Evolutionary conservation across 1,140 invertebrate species (phyloP), one percentile per base, ranked within the genome.

Genomic region (Drosophila ananassae): DNA sequence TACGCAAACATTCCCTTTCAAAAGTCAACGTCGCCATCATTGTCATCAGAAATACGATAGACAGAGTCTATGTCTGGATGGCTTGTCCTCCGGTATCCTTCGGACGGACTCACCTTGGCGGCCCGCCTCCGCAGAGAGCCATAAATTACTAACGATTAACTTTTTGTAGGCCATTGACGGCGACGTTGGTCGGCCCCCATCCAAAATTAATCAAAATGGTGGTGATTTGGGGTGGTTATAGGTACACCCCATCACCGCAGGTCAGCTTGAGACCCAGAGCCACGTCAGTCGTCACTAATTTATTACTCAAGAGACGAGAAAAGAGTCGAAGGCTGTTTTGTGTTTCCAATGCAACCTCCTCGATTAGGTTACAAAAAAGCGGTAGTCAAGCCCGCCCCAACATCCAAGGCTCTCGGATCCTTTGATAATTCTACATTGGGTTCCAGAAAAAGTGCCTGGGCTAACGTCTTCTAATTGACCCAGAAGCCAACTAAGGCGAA

Each of bases 81-180:
- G 41, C 13, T 44, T 7, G 7, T 44, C 41, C 41, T 17, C 3
- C 6, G 13, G 53, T 53, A 13, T 13, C 39, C 13, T 34, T 24
- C 3, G 3, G 44, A 22, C 6, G 22, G 30, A 51, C 44, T 44
- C n/a, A 47, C 34, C 58, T 75, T 59, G 24, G 25, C 46, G 1
- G 51, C 39, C 39, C 62, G 62, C 57, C 56, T 66, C 56, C 55
- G 25, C n/a, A 50, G 48, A 74, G 58, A 41, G 62, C 64, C 84
- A 87, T 87, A 87, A 87, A 87, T 87, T 89, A 87, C 78, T 69
- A 75, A 66, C 71, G 82, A 81, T 76, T 87, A 87, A 87, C 82
- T 79, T 87, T 76, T 75, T 72, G 69, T 75, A 30, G 63, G 25
- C 62, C 66, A 69, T 69, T 47, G 66, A 69, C 44, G 67, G 37